Base-by-base conservation (phyloP, 2,888 invertebrate genomes). In the Slavum lentiscoides region DNA sequence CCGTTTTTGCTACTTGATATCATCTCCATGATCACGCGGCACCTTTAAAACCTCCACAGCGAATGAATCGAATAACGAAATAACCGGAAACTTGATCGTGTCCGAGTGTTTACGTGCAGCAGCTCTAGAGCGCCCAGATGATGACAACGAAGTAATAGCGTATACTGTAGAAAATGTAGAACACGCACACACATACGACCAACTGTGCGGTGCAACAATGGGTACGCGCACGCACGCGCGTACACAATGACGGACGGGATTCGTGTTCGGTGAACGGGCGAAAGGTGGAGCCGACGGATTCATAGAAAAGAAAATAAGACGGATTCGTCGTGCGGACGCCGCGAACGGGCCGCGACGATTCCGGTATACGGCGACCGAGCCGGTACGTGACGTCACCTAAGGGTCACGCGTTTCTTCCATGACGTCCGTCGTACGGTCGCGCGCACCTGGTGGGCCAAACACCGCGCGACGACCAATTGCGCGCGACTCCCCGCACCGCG, bases 41-140 rank as follows among this genome's bases (percentile, higher is more conserved):
- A 23, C 72, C 80, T 72, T 72, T 64, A 72, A 80, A 80, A 80
- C 80, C 80, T 80, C 80, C 80, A 80, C 80, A 80, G 80, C 80
- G 80, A 80, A 70, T 64, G 19, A 80, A 72, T 80, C 72, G 39
- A 23, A 72, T 58, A 73, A 72, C 1, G 70, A 80, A 64, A 19
- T 55, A 64, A 39, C 15, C 55, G 72, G 23, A 72, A 80, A 72
- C 19, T 70, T 68, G 13, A 55, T 72, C 11, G 58, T 43, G n/a
- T 76, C 58, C 59, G 67, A 59, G 59, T n/a, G 43, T 58, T 49
- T 15, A 49, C 13, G 30, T 43, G 23, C 17, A 53, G 59, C 64
- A 53, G 80, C 66, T 72, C 37, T 39, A 39, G 13, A 43, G 70
- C 64, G 49, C 62, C 59, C 80, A 64, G 64, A 64, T 58, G 30